These are phyloP conservation scores for Fulica atra DNA, from an alignment of 2,113 vertebrate genomes.

Conservation along the genomic window DNA sequence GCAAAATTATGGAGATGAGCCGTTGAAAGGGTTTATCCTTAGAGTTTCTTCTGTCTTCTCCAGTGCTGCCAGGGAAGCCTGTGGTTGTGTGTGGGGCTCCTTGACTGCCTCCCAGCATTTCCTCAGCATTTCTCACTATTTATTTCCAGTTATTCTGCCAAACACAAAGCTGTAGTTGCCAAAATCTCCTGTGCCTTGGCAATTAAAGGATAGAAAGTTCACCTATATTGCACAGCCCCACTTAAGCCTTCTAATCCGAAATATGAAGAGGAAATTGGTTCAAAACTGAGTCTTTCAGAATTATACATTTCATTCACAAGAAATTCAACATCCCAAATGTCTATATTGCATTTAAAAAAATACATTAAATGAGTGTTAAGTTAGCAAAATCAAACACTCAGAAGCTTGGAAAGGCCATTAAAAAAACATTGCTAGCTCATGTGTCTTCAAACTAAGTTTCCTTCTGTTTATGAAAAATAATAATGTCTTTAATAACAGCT, in stretches of 20 bases:
- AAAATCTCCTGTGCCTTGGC: conserved; percentile 22
- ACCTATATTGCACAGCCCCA: background rate
- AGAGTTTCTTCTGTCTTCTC: background rate
- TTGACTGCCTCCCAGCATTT: background rate
- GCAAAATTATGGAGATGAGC: background rate
- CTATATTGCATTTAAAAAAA: background rate
- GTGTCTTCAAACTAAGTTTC: background rate
- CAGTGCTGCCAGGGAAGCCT: background rate
- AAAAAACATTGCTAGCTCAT: background rate
- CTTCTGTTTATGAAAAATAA: background rate
- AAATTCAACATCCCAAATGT: background rate
- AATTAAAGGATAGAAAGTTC: conserved; percentile 3
- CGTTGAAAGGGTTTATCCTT: background rate
- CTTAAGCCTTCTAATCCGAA: background rate
- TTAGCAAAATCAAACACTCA: background rate
- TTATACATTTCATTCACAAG: background rate
- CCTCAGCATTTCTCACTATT: background rate
- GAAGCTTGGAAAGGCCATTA: background rate
- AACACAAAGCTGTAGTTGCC: background rate
- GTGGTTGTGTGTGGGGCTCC: background rate
- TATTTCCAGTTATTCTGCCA: conserved; percentile 42
- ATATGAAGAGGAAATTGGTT: background rate
- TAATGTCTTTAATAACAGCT: background rate
- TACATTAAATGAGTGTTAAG: background rate
- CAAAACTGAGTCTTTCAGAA: conserved; percentile 1